phyloP scores from a whole-genome alignment of 2,113 vertebrate species.

The Todiramphus saurophagus region DNA sequence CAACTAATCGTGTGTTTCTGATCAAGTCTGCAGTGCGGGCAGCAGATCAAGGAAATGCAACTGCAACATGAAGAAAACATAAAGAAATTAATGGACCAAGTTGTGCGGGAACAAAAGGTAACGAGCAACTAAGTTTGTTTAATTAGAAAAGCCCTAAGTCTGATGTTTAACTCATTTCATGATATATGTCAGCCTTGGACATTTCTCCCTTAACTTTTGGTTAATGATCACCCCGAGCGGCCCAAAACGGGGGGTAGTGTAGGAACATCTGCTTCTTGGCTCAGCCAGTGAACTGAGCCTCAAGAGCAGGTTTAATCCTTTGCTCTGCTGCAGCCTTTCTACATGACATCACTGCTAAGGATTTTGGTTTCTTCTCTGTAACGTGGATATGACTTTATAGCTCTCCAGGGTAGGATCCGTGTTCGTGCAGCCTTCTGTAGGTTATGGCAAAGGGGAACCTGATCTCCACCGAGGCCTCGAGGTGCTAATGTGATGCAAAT shows the following conservation, averaged over 20 bases:
- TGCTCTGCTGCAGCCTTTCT: background rate
- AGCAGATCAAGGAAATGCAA: slow-evolving; percentile 91
- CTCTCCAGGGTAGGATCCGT: background rate
- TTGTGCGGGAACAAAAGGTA: slow-evolving; percentile 78
- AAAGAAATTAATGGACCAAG: slow-evolving; percentile 80
- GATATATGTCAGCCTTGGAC: background rate
- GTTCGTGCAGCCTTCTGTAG: background rate
- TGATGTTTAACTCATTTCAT: background rate
- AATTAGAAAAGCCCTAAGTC: background rate
- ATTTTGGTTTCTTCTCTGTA: background rate
- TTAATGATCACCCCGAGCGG: background rate
- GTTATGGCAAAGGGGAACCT: background rate
- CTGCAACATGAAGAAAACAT: slow-evolving; percentile 89
- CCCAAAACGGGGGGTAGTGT: background rate
- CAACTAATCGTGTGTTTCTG: slow-evolving; percentile 40
- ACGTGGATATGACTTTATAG: background rate
- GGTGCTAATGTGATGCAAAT: slow-evolving; percentile 28
- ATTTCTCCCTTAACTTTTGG: background rate
- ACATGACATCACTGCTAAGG: background rate
- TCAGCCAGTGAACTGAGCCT: background rate
- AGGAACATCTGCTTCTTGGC: background rate
- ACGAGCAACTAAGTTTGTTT: background rate
- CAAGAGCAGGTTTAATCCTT: background rate
- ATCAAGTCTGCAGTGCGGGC: slow-evolving; percentile 93
- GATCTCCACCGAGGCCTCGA: background rate